Percentiles rank a stretch among this genome's conserved stretches.
Evolutionary conservation across 2,113 vertebrate species (phyloP).

Genomic region (Lynx canadensis): DNA sequence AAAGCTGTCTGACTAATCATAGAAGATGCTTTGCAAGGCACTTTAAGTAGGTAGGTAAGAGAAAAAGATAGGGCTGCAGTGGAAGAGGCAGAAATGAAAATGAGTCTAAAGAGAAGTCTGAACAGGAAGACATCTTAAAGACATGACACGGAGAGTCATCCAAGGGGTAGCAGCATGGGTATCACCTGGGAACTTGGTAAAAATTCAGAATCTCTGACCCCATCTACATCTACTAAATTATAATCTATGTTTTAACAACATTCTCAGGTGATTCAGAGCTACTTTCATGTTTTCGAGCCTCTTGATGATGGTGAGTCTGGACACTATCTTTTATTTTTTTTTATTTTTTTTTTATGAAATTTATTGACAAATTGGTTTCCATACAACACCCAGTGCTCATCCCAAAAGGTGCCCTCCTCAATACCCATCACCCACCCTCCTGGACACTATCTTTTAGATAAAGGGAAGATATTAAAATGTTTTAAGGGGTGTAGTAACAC

Average conservation of each 20-base stretch:
- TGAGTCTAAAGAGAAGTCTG: not conserved
- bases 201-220: not conserved
- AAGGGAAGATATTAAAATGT: not conserved
- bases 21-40: not conserved
- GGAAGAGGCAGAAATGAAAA: not conserved
- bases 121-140: not conserved
- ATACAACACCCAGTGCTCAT: too few species aligned
- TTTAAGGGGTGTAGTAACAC: not conserved
- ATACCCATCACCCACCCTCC: too few species aligned
- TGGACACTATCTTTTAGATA: not conserved
- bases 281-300: not conserved
- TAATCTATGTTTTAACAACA: not conserved
- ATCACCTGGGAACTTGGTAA: too few species aligned
- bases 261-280: not conserved
- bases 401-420: too few species aligned
- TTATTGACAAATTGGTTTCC: too few species aligned
- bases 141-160: rapidly evolving
- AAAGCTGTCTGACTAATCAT: not conserved
- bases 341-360: too few species aligned
- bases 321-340: not conserved
- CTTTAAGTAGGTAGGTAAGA: not conserved
- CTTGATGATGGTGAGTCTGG: not conserved
- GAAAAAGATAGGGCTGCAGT: rapidly evolving
- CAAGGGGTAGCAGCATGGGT: rapidly evolving
- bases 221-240: not conserved